Evolutionary conservation across 2,113 vertebrate genomes (phyloP), one percentile per base, ranked within the genome.

Genomic region (Erythrocercus mccallii): DNA sequence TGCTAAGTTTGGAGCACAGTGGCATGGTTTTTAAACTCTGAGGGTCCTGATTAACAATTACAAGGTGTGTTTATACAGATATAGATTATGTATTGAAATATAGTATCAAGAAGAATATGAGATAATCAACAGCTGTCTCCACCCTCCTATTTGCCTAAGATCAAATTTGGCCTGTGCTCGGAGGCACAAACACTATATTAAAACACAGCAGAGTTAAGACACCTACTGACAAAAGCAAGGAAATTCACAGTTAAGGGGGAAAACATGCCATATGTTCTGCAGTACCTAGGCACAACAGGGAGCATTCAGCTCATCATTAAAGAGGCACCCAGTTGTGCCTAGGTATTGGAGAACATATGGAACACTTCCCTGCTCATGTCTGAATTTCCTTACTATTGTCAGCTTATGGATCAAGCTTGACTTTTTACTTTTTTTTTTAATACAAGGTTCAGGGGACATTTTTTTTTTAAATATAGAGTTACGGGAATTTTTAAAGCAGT

Each of bases 251-350:
- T 97, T 97, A 74, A 97, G 96, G 94, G 94, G 95, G 69, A 97
- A 97, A 97, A 88, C 89, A 8, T 9, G 1, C 98, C 98, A 98
- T 98, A 97, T 98, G 98, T 97, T 98, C 96, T 96, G 97, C 97
- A 98, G 95, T 97, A 98, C 97, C 97, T 98, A 97, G 86, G 95
- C 97, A 96, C 98, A 97, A 98, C 97, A 92, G 98, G 98, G 97
- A 98, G 97, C 97, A 97, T 97, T 97, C 97, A 96, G 97, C 97
- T 97, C 98, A 97, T 98, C 98, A 98, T 98, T 98, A 98, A 98
- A 98, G 97, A 62, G 98, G 98, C 98, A 97, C 98, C 98, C 98
- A 98, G 97, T 98, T 96, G 98, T 97, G 98, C 97, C 94, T 97
- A 97, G 97, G 97, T 97, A 98, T 93, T 98, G 96, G 76, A 91